These are phyloP conservation scores for Electrophaes corylata DNA, from an alignment of 2,888 invertebrate genomes.

Conservation along the genomic window DNA sequence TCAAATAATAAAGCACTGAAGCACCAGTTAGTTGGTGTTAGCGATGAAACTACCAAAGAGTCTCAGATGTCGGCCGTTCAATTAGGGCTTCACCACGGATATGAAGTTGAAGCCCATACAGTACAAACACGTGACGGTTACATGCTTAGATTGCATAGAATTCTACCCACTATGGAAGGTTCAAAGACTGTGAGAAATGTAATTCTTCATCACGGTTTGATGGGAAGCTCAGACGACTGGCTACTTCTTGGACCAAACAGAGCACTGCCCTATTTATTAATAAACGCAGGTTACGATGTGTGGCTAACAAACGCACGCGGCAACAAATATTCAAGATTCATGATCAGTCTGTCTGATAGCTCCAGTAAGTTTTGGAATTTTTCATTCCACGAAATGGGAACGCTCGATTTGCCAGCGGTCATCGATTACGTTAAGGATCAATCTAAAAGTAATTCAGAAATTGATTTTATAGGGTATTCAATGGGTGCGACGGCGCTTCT, in stretches of 20 bases:
- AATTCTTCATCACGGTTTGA: constrained; percentile 55
- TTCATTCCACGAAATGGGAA: constrained; percentile 63
- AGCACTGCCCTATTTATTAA: constrained; percentile 63
- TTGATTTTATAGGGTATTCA: constrained; percentile 57
- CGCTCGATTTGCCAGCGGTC: constrained; percentile 52
- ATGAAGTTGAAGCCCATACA: constrained; percentile 47
- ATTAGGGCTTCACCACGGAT: constrained; percentile 44
- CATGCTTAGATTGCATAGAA: constrained; percentile 50
- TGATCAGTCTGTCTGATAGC: constrained; percentile 35
- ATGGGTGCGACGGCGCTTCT: constrained; percentile 58
- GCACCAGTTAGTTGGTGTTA: not conserved
- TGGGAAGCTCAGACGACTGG: constrained; percentile 62
- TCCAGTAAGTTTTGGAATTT: constrained; percentile 55
- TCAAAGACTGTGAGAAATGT: constrained; percentile 30
- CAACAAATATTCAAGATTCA: constrained; percentile 54
- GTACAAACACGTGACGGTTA: constrained; percentile 55
- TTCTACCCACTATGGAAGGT: constrained; percentile 29
- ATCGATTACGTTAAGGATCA: constrained; percentile 48
- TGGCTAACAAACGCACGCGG: constrained; percentile 81
- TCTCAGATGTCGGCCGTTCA: constrained; percentile 22
- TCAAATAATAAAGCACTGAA: not conserved
- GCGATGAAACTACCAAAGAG: not conserved
- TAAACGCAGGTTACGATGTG: constrained; percentile 79
- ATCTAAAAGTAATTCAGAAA: constrained; percentile 32
- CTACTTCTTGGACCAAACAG: constrained; percentile 50